Percentiles rank a stretch among this genome's conserved stretches.
These are phyloP conservation scores for Esox niger DNA, from an alignment of 2,113 vertebrate genomes.

Conservation along the genomic window DNA sequence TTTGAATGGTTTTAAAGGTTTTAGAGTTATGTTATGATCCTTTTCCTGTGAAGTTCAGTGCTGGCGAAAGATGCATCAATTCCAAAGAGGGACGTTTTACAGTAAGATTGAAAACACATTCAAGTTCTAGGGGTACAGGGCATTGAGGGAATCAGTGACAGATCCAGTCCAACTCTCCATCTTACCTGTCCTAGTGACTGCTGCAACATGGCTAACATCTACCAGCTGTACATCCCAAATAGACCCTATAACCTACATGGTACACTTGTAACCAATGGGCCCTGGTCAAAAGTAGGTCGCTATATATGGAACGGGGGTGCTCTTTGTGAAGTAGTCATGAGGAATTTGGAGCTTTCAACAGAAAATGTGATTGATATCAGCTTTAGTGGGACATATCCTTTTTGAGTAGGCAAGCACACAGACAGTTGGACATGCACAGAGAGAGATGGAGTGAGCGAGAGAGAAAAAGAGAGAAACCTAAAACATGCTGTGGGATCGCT, in stretches of 20 bases:
- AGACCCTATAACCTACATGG: too few relatives aligned
- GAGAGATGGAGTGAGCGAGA: conserved; percentile 24
- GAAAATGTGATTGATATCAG: conserved; percentile 51
- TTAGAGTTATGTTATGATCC: neutral
- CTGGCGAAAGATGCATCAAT: conserved; percentile 13
- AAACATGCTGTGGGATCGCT: conserved; percentile 27
- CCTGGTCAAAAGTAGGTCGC: too few relatives aligned
- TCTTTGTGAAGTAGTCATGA: too few relatives aligned
- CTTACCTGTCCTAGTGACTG: conserved; percentile 31
- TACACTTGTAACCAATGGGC: too few relatives aligned
- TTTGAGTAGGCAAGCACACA: conserved; percentile 40
- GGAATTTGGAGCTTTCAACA: conserved; percentile 30
- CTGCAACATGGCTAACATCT: conserved; percentile 42
- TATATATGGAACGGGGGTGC: too few relatives aligned
- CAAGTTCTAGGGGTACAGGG: conserved; percentile 34
- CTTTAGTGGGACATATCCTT: conserved; percentile 38
- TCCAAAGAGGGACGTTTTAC: conserved; percentile 29
- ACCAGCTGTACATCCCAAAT: conserved; percentile 2
- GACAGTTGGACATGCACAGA: conserved; percentile 34
- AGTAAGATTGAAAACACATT: conserved; percentile 2
- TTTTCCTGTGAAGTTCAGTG: neutral
- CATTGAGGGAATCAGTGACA: conserved; percentile 42
- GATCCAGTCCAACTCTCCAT: conserved; percentile 44
- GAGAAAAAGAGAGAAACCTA: conserved; percentile 21
- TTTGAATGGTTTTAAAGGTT: neutral